phyloP scores from a whole-genome alignment of 1,140 invertebrate species.

The Drosophila kohkoa region DNA sequence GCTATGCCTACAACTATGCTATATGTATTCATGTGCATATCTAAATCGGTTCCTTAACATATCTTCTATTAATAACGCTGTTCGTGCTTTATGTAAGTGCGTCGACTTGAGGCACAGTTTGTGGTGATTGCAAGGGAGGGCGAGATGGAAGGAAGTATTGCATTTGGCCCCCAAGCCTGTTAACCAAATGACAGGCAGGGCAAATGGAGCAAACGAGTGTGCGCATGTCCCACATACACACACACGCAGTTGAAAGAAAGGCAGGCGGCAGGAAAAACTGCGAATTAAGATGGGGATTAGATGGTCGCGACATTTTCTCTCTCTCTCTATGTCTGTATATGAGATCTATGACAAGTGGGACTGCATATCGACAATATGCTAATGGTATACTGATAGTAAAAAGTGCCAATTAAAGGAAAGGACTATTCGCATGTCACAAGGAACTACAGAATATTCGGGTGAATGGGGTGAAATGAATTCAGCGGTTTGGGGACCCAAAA shows the following conservation, averaged over 20 bases:
- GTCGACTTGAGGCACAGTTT: slow-evolving; percentile 24
- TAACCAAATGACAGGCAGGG: slow-evolving; percentile 49
- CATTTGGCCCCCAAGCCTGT: slow-evolving; percentile 53
- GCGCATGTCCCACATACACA: slow-evolving; percentile 73
- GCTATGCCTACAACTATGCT: background rate
- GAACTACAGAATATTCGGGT: slow-evolving; percentile 11
- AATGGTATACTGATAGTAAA: slow-evolving; percentile 7
- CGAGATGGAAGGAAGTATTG: slow-evolving; percentile 30
- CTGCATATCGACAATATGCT: slow-evolving; percentile 4
- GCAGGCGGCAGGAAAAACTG: slow-evolving; percentile 32
- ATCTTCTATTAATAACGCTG: background rate
- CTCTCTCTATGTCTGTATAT: background rate
- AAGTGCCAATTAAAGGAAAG: slow-evolving; percentile 2
- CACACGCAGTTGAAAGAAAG: slow-evolving; percentile 23
- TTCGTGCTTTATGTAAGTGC: slow-evolving; percentile 62
- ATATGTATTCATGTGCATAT: slow-evolving; percentile 1
- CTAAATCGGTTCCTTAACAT: background rate
- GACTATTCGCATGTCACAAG: background rate
- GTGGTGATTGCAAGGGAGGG: background rate
- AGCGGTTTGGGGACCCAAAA: slow-evolving; percentile 40
- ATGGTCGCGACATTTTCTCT: background rate
- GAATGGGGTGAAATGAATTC: slow-evolving; percentile 5
- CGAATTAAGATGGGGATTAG: slow-evolving; percentile 16
- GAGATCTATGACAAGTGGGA: background rate
- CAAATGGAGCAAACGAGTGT: slow-evolving; percentile 38